Evolutionary conservation across 2,113 vertebrate species (phyloP), one percentile per base, ranked within the genome.

Genomic region (Macheiramphus alcinus): DNA sequence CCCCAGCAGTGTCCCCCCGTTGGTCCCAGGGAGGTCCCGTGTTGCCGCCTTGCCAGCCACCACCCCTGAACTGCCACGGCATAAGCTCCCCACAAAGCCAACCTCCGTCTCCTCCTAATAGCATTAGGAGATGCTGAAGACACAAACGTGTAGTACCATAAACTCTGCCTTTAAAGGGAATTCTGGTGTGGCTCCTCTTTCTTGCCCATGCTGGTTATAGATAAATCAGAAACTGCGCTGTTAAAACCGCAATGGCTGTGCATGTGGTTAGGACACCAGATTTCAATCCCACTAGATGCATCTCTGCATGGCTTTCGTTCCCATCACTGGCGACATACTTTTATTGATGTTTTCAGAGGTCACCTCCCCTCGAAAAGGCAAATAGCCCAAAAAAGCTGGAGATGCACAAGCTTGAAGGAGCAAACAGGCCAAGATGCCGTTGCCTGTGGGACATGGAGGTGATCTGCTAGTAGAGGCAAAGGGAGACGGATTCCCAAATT

Each of bases 1-100:
- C 11, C n/a, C 31, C 31, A n/a, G 31, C 16, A 48, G 13, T 7
- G 31, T 72, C 19, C 3, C 25, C 7, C 0, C 3, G 0, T 31
- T 12, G 31, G n/a, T 36, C 23, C 25, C 26, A 58, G 48, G 18
- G 38, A 63, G 40, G 23, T 47, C 48, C 29, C n/a, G 8, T 7
- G 9, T 80, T 56, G 31, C 58, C 66, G 52, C 59, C 21, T 89
- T 50, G n/a, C 19, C 59, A 73, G 36, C 13, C 50, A 36, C 59
- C 67, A 42, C 76, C n/a, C 61, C 42, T 58, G 50, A 45, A 31
- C 42, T 80, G 42, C 59, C 20, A n/a, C 50, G 73, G 59, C 7
- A 2, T 0, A 3, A 40, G 53, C 45, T 68, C 38, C 55, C 26
- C 34, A 53, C 53, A 83, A 20, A 68, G 40, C 11, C 62, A 55